Conservation (phyloP, 2,113 vertebrate genomes). For the Micromys minutus region DNA sequence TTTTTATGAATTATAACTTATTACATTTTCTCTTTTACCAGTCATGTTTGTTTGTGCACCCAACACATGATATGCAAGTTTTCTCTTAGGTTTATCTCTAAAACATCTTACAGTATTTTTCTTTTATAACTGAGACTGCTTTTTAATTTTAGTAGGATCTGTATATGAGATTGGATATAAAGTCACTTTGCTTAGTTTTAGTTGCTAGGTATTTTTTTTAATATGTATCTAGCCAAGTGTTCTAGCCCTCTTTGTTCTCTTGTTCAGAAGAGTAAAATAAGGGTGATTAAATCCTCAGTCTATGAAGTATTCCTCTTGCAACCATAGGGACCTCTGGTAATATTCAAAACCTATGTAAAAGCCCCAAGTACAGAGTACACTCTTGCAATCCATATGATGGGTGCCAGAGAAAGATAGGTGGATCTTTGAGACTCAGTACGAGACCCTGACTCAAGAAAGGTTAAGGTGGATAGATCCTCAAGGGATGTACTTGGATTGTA, state of each 20-base stretch:
- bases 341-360: not conserved
- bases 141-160: not conserved
- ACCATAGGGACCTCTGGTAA: not conserved
- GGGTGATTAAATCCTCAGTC: not conserved
- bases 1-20: not conserved
- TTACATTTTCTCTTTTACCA: not conserved
- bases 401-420: not conserved
- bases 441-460: not conserved
- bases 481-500: not conserved
- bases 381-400: not conserved
- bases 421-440: too few species aligned
- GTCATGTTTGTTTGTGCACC: not conserved
- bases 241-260: not conserved
- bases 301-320: not conserved
- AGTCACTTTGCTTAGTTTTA: not conserved
- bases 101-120: not conserved
- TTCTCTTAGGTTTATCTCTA: not conserved
- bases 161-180: not conserved
- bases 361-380: not conserved
- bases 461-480: not conserved
- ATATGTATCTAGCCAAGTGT: not conserved
- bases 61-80: not conserved
- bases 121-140: not conserved
- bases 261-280: not conserved
- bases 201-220: not conserved